A percentile compares a stretch with the other conserved stretches of the same genome.
phyloP scores from a whole-genome alignment of 1,140 invertebrate genomes.

The Drosophila baimaii region DNA sequence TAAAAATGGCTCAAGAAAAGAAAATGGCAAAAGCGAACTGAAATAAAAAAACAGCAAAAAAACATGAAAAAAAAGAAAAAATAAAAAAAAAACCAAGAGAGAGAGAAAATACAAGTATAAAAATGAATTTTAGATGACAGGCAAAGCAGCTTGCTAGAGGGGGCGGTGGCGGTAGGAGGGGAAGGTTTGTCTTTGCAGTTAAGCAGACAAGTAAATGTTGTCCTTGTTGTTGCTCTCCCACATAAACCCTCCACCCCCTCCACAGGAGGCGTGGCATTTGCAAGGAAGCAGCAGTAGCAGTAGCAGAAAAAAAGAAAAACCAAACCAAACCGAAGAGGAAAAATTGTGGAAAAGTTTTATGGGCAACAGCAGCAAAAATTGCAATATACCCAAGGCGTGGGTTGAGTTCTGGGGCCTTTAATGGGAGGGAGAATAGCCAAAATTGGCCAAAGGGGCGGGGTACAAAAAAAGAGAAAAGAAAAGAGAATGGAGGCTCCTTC shows the following conservation, averaged over 20 bases:
- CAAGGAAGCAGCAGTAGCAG: conserved; percentile 28
- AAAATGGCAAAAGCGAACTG: conserved; percentile 65
- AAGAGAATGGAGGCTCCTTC: conserved; percentile 19
- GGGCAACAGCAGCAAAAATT: conserved; percentile 80
- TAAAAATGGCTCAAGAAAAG: conserved; percentile 81
- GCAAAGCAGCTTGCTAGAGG: conserved; percentile 62
- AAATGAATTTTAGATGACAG: conserved; percentile 83
- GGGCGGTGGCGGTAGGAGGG: not conserved
- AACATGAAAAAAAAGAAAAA: conserved; percentile 53
- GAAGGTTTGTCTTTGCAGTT: conserved; percentile 79
- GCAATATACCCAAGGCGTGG: conserved; percentile 69
- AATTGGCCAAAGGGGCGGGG: conserved; percentile 3
- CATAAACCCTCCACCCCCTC: not conserved
- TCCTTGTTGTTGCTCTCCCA: conserved; percentile 72
- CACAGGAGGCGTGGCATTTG: conserved; percentile 46
- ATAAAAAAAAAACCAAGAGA: conserved; percentile 30
- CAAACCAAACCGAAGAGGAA: conserved; percentile 66
- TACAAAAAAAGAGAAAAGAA: not conserved
- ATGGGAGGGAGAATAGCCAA: not conserved
- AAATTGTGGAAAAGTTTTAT: conserved; percentile 78
- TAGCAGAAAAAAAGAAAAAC: conserved; percentile 32
- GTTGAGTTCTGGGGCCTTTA: not conserved
- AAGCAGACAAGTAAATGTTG: conserved; percentile 82
- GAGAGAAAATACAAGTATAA: conserved; percentile 76
- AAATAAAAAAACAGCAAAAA: conserved; percentile 58